Evolutionary conservation across 2,113 vertebrate genomes (phyloP).

Genomic region (Ploceus nigricollis): DNA sequence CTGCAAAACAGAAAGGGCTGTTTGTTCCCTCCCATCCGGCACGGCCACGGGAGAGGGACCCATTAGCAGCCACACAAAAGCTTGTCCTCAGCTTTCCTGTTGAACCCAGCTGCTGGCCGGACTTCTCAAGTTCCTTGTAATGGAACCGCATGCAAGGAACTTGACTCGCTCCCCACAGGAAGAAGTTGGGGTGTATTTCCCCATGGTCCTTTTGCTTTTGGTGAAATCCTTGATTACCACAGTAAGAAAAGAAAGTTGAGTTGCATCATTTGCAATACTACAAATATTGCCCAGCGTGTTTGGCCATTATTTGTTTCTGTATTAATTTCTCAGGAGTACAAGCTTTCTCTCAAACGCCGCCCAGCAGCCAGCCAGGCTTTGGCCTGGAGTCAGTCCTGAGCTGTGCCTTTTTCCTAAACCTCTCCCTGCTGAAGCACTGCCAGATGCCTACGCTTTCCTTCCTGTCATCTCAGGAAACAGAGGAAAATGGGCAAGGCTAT

Average conservation of each 20-base stretch:
- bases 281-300: background rate
- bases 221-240: background rate
- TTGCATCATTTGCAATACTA: background rate
- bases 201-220: constrained; percentile 10
- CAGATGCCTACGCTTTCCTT: background rate
- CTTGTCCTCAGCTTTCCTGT: constrained; percentile 48
- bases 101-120: constrained; percentile 35
- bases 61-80: background rate
- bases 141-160: background rate
- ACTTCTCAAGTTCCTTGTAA: constrained; percentile 30
- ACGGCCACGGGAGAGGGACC: background rate
- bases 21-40: constrained; percentile 13
- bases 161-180: constrained; percentile 21
- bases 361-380: background rate
- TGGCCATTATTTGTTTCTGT: background rate
- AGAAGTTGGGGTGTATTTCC: background rate
- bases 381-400: constrained; percentile 12
- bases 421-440: background rate
- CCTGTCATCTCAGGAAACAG: constrained; percentile 14
- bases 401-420: constrained; percentile 23
- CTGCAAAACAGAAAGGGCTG: constrained; percentile 67
- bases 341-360: background rate
- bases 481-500: background rate
- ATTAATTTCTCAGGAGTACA: constrained; percentile 12
- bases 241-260: constrained; percentile 1